Percentiles rank a stretch among this genome's conserved stretches.
These are phyloP conservation scores for Irena cyanogastra DNA, from an alignment of 2,113 vertebrate genomes.

Conservation along the genomic window DNA sequence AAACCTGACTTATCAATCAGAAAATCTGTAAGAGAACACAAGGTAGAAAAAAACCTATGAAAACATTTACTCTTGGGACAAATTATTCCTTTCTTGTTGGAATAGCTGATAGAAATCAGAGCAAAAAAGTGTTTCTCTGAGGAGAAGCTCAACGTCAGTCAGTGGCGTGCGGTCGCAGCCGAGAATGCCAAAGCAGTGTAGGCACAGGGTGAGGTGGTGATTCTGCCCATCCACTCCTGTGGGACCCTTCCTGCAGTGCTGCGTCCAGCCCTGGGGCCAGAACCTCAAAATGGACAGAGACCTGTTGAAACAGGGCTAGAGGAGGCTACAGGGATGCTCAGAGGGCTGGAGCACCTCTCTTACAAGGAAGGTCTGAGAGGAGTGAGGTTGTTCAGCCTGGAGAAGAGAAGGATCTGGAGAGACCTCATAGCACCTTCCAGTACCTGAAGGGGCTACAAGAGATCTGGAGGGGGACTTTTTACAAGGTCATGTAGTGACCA, in stretches of 20 bases:
- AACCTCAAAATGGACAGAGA: neutral
- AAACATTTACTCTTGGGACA: neutral
- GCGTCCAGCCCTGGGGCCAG: neutral
- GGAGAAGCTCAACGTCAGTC: neutral
- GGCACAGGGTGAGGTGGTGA: neutral
- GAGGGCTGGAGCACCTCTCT: neutral
- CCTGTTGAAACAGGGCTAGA: neutral
- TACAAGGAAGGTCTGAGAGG: neutral
- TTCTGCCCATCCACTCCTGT: neutral
- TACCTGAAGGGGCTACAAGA: neutral
- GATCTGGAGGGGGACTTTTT: neutral
- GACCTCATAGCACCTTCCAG: neutral
- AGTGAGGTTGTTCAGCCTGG: neutral
- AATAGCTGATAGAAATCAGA: neutral
- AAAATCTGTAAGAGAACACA: neutral
- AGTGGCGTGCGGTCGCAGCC: accelerated
- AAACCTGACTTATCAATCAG: neutral
- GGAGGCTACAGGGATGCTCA: neutral
- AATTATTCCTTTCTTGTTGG: neutral
- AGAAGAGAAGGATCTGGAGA: neutral
- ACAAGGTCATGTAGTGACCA: neutral
- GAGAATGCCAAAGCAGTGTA: neutral
- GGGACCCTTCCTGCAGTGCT: neutral
- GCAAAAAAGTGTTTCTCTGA: neutral
- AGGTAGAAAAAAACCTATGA: neutral